Conservation (phyloP, 2,797 vertebrate genomes). For the Notolepis coatsorum region DNA sequence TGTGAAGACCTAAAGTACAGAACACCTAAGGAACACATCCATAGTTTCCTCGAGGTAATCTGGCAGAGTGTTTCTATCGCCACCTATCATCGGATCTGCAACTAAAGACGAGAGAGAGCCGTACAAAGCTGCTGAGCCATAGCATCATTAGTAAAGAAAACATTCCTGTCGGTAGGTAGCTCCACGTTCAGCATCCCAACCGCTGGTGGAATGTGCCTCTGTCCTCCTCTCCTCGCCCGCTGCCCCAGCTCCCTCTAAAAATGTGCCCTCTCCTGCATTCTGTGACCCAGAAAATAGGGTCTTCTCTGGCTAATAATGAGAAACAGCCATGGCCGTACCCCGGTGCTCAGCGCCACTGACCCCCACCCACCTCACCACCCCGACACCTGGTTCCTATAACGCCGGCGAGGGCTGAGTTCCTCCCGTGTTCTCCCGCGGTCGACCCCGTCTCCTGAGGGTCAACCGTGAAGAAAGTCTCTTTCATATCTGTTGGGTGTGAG, state of each 20-base stretch:
- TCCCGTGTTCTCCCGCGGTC: slow-evolving; percentile 28
- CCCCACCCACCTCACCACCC: slow-evolving; percentile 28
- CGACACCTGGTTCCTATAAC: slow-evolving; percentile 77
- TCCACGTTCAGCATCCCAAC: slow-evolving; percentile 24
- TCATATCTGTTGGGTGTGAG: not conserved
- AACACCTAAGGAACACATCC: no score
- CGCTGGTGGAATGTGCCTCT: slow-evolving; percentile 38
- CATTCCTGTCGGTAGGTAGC: slow-evolving; percentile 19
- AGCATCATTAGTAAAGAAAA: slow-evolving; percentile 33
- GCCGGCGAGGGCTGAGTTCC: slow-evolving; percentile 27
- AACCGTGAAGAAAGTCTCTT: slow-evolving; percentile 27
- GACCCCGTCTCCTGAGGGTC: slow-evolving; percentile 31
- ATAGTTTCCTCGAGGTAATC: no score
- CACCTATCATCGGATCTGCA: no score
- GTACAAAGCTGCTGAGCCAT: slow-evolving; percentile 5
- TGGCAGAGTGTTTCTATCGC: no score
- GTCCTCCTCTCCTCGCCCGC: slow-evolving; percentile 37
- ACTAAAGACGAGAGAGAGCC: no score
- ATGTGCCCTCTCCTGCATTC: slow-evolving; percentile 61
- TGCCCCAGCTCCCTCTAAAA: slow-evolving; percentile 55
- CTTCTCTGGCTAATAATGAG: slow-evolving; percentile 67
- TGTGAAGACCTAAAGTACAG: no score
- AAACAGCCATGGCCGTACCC: slow-evolving; percentile 59
- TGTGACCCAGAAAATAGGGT: slow-evolving; percentile 77
- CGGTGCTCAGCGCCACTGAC: slow-evolving; percentile 40